These are phyloP conservation scores for Sweltsa coloradensis DNA, from an alignment of 1,140 invertebrate genomes.

Conservation along the genomic window DNA sequence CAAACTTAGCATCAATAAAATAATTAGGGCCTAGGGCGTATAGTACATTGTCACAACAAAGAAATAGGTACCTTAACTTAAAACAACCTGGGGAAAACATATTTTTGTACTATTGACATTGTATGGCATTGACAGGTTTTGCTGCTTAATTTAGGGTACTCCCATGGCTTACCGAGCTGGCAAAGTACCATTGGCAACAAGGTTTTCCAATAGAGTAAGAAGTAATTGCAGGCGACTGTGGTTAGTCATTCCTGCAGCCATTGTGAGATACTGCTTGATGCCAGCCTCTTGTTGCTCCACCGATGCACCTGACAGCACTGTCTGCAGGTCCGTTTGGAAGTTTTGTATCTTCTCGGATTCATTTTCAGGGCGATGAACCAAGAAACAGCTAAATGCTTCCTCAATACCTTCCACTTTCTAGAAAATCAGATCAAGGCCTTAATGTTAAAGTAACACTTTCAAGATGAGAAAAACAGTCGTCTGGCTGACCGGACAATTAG, in stretches of 20 bases:
- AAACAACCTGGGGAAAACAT: no score
- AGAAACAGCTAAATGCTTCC: slow-evolving; percentile 74
- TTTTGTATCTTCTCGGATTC: slow-evolving; percentile 48
- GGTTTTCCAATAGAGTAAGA: slow-evolving; percentile 53
- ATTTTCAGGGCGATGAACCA: slow-evolving; percentile 55
- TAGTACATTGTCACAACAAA: no score
- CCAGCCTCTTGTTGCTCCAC: slow-evolving; percentile 57
- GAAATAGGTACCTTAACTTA: no score
- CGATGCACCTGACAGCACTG: slow-evolving; percentile 35
- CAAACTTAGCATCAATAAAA: no score
- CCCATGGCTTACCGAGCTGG: slow-evolving; percentile 47
- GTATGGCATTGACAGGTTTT: no score
- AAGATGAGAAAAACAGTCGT: not conserved
- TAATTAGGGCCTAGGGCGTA: no score
- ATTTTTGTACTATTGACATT: no score
- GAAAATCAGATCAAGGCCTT: slow-evolving; percentile 13
- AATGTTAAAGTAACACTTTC: not conserved
- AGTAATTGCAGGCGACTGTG: slow-evolving; percentile 56
- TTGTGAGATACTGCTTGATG: slow-evolving; percentile 52
- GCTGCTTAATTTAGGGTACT: no score
- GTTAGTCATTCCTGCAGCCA: slow-evolving; percentile 55
- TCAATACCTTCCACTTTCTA: slow-evolving; percentile 72
- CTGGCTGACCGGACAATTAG: not conserved
- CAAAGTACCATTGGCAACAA: slow-evolving; percentile 52
- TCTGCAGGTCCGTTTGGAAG: slow-evolving; percentile 46